A percentile compares a stretch with the other conserved stretches of the same genome.
These are phyloP conservation scores for Haliclona indistincta DNA, from an alignment of 37 sponge, comb jelly and placozoan species.

Conservation along the genomic window DNA sequence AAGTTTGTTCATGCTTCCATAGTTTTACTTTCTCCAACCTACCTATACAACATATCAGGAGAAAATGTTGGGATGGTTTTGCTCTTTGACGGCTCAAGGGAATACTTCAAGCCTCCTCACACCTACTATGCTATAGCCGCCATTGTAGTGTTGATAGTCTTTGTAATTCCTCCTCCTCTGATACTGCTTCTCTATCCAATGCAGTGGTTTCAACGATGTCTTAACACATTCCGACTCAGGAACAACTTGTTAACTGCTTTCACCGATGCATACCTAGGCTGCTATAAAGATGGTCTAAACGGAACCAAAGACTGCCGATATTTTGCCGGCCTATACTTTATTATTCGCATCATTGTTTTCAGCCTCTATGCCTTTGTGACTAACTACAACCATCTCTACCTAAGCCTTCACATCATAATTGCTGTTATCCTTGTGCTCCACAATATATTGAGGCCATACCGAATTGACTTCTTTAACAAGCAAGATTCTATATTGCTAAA, in stretches of 20 bases:
- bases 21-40: background rate
- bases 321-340: background rate
- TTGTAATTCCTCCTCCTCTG: conserved; percentile 2
- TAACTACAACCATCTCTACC: background rate
- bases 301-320: conserved; percentile 6
- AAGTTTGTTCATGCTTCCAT: background rate
- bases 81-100: background rate
- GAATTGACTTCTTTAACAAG: conserved; percentile 1
- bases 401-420: background rate
- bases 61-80: background rate
- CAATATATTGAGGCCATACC: background rate
- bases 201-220: background rate
- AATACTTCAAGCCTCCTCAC: background rate
- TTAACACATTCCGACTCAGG: background rate
- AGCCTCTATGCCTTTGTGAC: background rate
- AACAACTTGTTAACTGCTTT: background rate
- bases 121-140: background rate
- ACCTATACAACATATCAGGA: background rate
- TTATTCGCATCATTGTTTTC: background rate
- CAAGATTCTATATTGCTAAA: background rate
- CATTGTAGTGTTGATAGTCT: background rate
- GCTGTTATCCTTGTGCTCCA: background rate
- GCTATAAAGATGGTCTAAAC: background rate
- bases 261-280: background rate
- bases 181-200: background rate